Base-by-base conservation (phyloP, 1,140 invertebrate genomes). In the Aphelenchoides avenae region DNA sequence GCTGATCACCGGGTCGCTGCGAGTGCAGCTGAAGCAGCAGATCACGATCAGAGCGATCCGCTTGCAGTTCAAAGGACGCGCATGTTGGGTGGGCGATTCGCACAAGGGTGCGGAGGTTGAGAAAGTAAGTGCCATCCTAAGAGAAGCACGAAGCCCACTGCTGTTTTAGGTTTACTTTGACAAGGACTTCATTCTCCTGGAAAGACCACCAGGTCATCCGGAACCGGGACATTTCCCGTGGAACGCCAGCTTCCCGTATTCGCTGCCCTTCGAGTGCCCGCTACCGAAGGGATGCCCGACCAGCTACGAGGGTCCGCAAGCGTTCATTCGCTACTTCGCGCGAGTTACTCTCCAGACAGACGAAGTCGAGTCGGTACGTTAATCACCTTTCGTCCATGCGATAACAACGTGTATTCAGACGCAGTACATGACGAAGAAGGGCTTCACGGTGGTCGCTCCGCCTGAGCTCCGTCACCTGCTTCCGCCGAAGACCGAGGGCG, bases 261-360 rank as follows among this genome's bases (percentile, higher is more conserved):
- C 66, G 5, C 48, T 68, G 27, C 66, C 66, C 7, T 68, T 68
- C 49, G 56, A 71, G 41, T 70, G 41, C 41, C 63, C 54, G 5
- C 34, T 68, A 20, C 66, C 66, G 3, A 51, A 43, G 34, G 66
- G 66, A 11, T 68, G 66, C 47, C 52, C 66, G n/a, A 68, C 49
- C 30, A 65, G 59, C 33, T 68, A 63, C 56, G 66, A 68, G 56
- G 59, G 60, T 37, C 54, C 61, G 5, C 18, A 61, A 26, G 67
- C 64, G 2, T 70, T 65, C 51, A 58, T 68, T 63, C 68, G 66
- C 6, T 68, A 71, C 31, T 70, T 65, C 49, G 55, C 67, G 31
- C 42, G 66, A 26, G 67, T 48, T 15, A 68, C 62, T 20, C 26
- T 67, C 30, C 31, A 66, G 27, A 66, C 67, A 11, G 42, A 51